phyloP scores from a whole-genome alignment of 2,888 invertebrate genomes.

The Masnerella sp. region DNA sequence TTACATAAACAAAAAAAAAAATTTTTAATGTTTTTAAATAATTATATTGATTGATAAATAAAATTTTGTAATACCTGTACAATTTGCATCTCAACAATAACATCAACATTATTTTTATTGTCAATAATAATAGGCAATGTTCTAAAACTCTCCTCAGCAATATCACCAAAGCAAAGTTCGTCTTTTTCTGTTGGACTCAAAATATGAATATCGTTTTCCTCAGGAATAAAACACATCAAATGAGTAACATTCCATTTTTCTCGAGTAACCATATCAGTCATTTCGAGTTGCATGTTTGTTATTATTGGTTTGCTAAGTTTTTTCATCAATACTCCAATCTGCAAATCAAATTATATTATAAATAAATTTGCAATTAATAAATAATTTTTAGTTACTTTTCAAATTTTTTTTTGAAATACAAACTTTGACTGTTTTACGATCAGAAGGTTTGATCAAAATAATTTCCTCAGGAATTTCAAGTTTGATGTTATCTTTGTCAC shows the following conservation, averaged over 20 bases:
- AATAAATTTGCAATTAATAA: too few relatives aligned
- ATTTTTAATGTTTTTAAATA: too few relatives aligned
- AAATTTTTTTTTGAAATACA: too few relatives aligned
- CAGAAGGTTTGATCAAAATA: slow-evolving; percentile 65
- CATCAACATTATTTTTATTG: slow-evolving; percentile 70
- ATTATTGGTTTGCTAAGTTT: slow-evolving; percentile 70
- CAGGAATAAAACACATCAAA: slow-evolving; percentile 73
- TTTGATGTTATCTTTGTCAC: slow-evolving; percentile 67
- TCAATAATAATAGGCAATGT: slow-evolving; percentile 67
- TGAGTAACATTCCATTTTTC: slow-evolving; percentile 69
- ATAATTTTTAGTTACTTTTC: too few relatives aligned
- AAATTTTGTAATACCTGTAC: too few relatives aligned
- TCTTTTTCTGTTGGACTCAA: slow-evolving; percentile 61
- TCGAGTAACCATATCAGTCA: slow-evolving; percentile 72
- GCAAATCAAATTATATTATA: too few relatives aligned
- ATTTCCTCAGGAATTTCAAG: slow-evolving; percentile 66
- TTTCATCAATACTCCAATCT: slow-evolving; percentile 70
- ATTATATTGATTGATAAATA: too few relatives aligned
- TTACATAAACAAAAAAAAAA: too few relatives aligned
- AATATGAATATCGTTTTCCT: slow-evolving; percentile 68
- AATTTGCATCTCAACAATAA: slow-evolving; percentile 67
- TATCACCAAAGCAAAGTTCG: slow-evolving; percentile 66
- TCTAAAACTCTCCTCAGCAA: slow-evolving; percentile 64
- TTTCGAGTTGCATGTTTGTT: slow-evolving; percentile 66
- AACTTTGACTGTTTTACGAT: background rate